A percentile compares a stretch with the other conserved stretches of the same genome.
Conservation (phyloP, 2,797 vertebrate genomes). For the Staurois parvus region DNA sequence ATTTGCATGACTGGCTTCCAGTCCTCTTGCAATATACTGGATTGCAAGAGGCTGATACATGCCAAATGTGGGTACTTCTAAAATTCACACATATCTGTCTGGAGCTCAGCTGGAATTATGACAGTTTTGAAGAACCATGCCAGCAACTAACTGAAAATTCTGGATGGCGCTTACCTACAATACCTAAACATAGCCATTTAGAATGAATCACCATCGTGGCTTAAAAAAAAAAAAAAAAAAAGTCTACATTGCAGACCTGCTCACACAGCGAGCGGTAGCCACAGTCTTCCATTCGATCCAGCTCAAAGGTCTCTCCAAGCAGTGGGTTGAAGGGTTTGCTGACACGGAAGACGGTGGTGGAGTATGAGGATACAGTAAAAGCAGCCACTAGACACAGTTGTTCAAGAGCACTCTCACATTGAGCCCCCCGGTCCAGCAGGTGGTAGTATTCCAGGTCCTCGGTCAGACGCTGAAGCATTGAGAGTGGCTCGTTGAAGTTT, state of each 20-base stretch:
- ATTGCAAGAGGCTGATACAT: no score
- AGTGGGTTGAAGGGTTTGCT: slow-evolving; percentile 97
- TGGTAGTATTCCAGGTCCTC: slow-evolving; percentile 96
- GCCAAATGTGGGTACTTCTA: no score
- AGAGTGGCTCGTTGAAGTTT: slow-evolving; percentile 95
- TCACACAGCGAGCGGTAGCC: slow-evolving; percentile 94
- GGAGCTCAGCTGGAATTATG: no score
- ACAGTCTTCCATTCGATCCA: slow-evolving; percentile 87
- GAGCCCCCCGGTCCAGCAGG: slow-evolving; percentile 88
- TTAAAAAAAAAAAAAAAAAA: not conserved
- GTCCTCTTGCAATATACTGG: no score
- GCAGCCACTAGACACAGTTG: slow-evolving; percentile 95
- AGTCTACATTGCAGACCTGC: slow-evolving; percentile 77
- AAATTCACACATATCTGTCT: no score
- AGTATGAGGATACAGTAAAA: slow-evolving; percentile 95
- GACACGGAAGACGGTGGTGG: slow-evolving; percentile 93
- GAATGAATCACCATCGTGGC: no score
- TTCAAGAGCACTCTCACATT: slow-evolving; percentile 88
- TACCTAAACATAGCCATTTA: no score
- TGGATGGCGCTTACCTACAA: no score
- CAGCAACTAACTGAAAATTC: no score
- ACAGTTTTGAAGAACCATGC: no score
- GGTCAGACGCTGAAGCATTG: slow-evolving; percentile 94
- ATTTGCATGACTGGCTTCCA: no score
- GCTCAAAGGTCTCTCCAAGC: slow-evolving; percentile 93